Conservation (phyloP, 2,888 invertebrate genomes). For the Rhyacophila evoluta region DNA sequence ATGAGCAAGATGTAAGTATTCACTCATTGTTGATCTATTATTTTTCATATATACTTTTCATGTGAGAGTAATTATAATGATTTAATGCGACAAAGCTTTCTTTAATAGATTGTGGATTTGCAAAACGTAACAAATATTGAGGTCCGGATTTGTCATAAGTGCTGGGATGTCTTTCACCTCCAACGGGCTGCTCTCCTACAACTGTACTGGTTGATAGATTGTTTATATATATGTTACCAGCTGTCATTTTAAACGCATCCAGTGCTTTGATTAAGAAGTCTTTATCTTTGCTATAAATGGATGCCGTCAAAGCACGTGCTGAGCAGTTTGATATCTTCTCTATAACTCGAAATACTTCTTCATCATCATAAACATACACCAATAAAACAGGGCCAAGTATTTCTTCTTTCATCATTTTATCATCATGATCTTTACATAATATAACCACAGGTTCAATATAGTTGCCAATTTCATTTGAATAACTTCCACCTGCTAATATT, state of each 20-base stretch:
- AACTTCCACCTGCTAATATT: constrained; percentile 90
- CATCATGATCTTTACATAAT: constrained; percentile 83
- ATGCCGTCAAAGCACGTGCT: constrained; percentile 93
- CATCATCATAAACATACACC: constrained; percentile 90
- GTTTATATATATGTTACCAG: constrained; percentile 98
- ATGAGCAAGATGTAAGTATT: too few relatives aligned
- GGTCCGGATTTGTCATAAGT: constrained; percentile 99
- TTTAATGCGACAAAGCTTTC: constrained; percentile 88
- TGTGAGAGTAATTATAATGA: constrained; percentile 90
- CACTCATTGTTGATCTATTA: too few relatives aligned
- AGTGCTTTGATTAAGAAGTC: constrained; percentile 81
- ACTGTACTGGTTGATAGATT: constrained; percentile 99
- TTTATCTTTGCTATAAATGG: constrained; percentile 90
- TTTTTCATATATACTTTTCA: constrained; percentile 66
- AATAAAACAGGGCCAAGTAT: constrained; percentile 96
- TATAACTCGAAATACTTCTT: constrained; percentile 76
- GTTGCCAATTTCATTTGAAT: constrained; percentile 87
- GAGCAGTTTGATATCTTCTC: constrained; percentile 82
- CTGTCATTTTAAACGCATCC: constrained; percentile 87
- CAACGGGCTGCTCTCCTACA: constrained; percentile 99
- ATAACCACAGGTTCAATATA: constrained; percentile 96
- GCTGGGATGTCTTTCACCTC: constrained; percentile 95
- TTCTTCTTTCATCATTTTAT: constrained; percentile 92
- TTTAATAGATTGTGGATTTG: constrained; percentile 93
- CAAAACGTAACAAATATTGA: constrained; percentile 91